Base-by-base conservation (phyloP, 1,140 invertebrate species). In the Temnothorax curvispinosus region DNA sequence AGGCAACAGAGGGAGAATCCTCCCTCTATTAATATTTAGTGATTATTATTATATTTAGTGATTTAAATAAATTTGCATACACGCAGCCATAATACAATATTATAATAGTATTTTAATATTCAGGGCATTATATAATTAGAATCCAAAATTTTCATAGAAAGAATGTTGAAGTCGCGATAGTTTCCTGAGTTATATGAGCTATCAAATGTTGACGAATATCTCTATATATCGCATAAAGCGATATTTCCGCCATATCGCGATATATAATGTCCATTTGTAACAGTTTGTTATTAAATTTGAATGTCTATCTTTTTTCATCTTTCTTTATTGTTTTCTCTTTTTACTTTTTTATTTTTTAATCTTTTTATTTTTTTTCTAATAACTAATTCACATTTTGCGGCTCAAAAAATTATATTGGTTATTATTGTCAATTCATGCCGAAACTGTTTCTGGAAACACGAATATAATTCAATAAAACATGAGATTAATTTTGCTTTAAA, bases 61-160 rank as follows among this genome's bases (percentile, higher is more conserved):
- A 15, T 75, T 74, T 74, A 74, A 74, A 74, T 38, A 54, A 35
- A 74, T n/a, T 38, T 35, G 50, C 50, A 35, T 35, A 13, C n/a
- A 21, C 1, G 60, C 7, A 4, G 8, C 2, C 7, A 35, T 15
- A 65, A 38, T 38, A 38, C 4, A 52, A 52, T 15, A 52, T 64
- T 64, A 38, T 38, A 35, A 64, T 21, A 60, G 8, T 64, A 44
- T 67, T 21, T 35, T 44, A 3, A 18, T 67, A 67, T 44, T 67
- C n/a, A 3, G 18, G n/a, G n/a, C n/a, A n/a, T n/a, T n/a, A n/a
- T 67, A 9, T 38, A 67, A 44, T 67, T 44, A n/a, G 9, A 21
- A 44, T 21, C 1, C 0, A 21, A 38, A 21, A n/a, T n/a, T 41
- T 38, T 67, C 4, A 64, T 41, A 67, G 41, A 41, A 41, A 67